These are phyloP conservation scores for Pyxicephalus adspersus DNA, from an alignment of 2,113 vertebrate genomes.

Conservation along the genomic window DNA sequence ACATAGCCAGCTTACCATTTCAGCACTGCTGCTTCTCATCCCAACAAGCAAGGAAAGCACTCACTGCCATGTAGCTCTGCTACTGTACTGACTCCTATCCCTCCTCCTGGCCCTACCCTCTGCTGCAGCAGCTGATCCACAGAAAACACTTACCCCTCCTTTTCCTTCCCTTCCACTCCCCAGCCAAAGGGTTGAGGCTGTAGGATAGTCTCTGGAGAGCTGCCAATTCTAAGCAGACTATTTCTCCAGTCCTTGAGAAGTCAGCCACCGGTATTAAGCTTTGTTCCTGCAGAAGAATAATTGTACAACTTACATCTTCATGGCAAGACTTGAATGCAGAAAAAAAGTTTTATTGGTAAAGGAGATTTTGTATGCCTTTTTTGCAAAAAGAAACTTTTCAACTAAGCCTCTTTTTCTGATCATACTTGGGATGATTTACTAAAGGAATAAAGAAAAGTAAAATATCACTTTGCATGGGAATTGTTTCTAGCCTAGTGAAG, in stretches of 20 bases:
- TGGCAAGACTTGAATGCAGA: no score
- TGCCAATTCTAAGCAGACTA: conserved; percentile 52
- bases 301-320: not conserved
- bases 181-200: conserved; percentile 53
- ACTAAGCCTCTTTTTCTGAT: no score
- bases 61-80: conserved; percentile 32
- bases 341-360: no score
- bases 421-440: no score
- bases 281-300: not conserved
- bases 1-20: conserved; percentile 14
- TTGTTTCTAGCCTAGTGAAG: no score
- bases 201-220: conserved; percentile 53
- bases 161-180: conserved; percentile 56
- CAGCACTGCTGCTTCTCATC: conserved; percentile 1
- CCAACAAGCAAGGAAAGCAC: conserved; percentile 8
- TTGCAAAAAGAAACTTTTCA: no score
- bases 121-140: conserved; percentile 53
- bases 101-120: conserved; percentile 45
- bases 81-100: conserved; percentile 46
- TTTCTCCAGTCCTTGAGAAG: conserved; percentile 54
- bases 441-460: no score
- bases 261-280: conserved; percentile 41
- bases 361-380: no score
- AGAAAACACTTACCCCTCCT: conserved; percentile 43
- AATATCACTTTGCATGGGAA: no score